Evolutionary conservation across 2,888 invertebrate genomes (phyloP).

Genomic region (Trimorus sp.): DNA sequence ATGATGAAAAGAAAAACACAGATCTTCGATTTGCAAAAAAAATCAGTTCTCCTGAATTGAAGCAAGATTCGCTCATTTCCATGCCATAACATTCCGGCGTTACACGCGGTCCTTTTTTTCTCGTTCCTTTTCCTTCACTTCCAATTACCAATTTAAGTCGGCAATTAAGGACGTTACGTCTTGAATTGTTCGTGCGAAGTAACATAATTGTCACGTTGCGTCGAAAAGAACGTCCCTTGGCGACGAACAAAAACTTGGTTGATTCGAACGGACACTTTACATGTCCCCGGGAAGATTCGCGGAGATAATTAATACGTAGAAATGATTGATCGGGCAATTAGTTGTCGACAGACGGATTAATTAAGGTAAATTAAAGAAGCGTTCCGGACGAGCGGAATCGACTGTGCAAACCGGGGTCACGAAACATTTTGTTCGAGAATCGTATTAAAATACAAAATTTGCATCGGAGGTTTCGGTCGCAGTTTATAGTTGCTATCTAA

Average conservation of each 20-base stretch:
- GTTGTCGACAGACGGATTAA: no score
- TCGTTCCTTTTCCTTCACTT: background rate
- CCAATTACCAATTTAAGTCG: constrained; percentile 1
- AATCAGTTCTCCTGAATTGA: background rate
- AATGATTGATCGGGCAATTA: no score
- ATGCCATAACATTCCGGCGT: no score
- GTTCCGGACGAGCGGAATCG: no score
- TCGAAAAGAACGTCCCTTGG: background rate
- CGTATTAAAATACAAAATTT: constrained; percentile 58
- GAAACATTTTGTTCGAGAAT: constrained; percentile 28
- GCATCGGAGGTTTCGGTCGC: constrained; percentile 43
- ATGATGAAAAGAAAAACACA: no score
- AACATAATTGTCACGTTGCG: background rate
- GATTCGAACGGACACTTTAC: no score
- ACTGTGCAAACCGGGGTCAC: background rate
- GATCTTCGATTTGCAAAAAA: no score
- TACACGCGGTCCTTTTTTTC: no score
- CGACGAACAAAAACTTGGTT: background rate
- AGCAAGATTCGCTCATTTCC: background rate
- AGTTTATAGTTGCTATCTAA: constrained; percentile 62
- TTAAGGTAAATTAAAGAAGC: no score
- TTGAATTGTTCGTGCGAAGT: background rate
- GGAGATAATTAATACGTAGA: background rate
- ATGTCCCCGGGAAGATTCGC: no score
- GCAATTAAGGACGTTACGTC: constrained; percentile 7